Percentiles rank a stretch among this genome's conserved stretches.
Conservation (phyloP, 1,140 invertebrate genomes). For the Eupristina koningsbergeri region DNA sequence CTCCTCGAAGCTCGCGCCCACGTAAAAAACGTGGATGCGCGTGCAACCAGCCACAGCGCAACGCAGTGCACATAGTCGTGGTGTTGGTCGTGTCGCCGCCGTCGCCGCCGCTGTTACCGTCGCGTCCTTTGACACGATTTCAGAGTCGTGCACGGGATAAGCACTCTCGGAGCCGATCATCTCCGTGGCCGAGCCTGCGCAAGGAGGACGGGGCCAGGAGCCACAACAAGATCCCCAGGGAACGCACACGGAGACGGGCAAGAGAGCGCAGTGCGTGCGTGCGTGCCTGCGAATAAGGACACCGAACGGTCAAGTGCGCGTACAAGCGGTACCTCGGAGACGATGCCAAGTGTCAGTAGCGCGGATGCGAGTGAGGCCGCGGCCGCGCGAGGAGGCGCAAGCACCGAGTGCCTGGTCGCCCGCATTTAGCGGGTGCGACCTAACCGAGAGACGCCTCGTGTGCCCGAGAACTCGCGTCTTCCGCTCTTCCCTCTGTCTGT, state of each 20-base stretch:
- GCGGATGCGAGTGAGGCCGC: conserved; percentile 15
- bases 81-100: conserved; percentile 5
- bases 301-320: background rate
- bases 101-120: background rate
- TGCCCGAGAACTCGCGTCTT: background rate
- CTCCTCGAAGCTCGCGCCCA: background rate
- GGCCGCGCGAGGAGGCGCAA: conserved; percentile 2
- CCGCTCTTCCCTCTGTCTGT: background rate
- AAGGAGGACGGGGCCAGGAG: no score
- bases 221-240: no score
- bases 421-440: conserved; percentile 42
- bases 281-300: background rate
- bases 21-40: conserved; percentile 18
- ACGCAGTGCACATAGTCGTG: conserved; percentile 29
- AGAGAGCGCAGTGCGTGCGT: background rate
- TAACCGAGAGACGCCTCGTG: conserved; percentile 11
- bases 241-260: background rate
- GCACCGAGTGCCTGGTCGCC: background rate
- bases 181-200: background rate
- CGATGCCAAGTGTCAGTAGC: conserved; percentile 43
- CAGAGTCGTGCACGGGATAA: conserved; percentile 27
- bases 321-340: conserved; percentile 3
- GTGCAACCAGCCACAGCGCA: background rate
- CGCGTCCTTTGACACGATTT: conserved; percentile 47
- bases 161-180: background rate